Conservation (phyloP, 2,797 vertebrate genomes). For the Loris lydekkerianus region DNA sequence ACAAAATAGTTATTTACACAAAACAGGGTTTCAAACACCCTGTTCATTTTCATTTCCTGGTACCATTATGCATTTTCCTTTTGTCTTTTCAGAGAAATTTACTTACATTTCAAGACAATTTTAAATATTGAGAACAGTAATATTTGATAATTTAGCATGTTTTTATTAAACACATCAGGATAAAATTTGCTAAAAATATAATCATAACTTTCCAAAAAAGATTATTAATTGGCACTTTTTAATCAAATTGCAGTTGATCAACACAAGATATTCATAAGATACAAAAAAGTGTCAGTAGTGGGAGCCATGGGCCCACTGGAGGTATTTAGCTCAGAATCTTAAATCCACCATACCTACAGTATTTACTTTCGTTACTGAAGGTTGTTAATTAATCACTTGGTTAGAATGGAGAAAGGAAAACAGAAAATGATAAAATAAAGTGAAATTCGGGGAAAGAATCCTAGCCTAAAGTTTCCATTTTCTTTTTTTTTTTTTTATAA, state of each 20-base stretch:
- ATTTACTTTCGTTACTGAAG: background rate
- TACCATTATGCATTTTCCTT: background rate
- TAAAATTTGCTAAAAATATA: background rate
- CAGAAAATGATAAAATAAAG: constrained; percentile 3
- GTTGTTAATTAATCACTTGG: background rate
- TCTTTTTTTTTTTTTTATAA: background rate
- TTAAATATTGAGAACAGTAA: background rate
- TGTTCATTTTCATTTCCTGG: background rate
- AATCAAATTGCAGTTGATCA: background rate
- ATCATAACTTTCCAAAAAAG: background rate
- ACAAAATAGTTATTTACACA: background rate
- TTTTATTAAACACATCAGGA: background rate
- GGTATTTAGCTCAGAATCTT: constrained; percentile 11
- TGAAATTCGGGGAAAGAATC: background rate
- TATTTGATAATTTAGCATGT: constrained; percentile 1
- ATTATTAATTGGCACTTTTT: constrained; percentile 5
- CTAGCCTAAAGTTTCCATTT: background rate
- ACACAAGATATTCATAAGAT: background rate
- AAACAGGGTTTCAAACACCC: background rate
- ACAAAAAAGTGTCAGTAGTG: background rate
- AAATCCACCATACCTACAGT: background rate
- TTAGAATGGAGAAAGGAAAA: background rate
- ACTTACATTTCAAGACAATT: background rate
- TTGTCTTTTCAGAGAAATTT: constrained; percentile 25
- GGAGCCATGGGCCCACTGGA: background rate